phyloP scores from a whole-genome alignment of 2,113 vertebrate species.

The Hemiprocne comata region DNA sequence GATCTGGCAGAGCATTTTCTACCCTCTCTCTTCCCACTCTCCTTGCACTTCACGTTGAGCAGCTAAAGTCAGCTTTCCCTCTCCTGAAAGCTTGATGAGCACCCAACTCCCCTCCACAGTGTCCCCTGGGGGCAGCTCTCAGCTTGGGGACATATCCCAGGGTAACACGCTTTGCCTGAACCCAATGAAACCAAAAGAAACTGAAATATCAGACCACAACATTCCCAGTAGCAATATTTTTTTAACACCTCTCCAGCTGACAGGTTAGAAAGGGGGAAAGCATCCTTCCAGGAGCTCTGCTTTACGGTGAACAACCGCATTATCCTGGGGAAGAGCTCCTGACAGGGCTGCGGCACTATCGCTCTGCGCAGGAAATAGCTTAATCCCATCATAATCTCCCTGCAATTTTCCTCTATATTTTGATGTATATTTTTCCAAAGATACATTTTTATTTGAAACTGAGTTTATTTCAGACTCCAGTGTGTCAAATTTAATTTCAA shows the following conservation, averaged over 20 bases:
- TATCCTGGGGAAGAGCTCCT: conserved; percentile 9
- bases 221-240: not conserved
- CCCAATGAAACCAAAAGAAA: not conserved
- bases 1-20: not conserved
- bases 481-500: conserved; percentile 44
- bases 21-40: not conserved
- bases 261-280: not conserved
- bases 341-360: not conserved
- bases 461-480: conserved; percentile 25
- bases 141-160: not conserved
- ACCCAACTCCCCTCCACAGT: not conserved
- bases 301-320: not conserved
- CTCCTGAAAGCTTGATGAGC: not conserved
- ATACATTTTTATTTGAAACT: conserved; percentile 28
- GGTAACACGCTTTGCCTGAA: fast-evolving
- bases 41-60: not conserved
- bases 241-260: not conserved
- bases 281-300: not conserved
- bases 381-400: conserved; percentile 17
- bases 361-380: not conserved
- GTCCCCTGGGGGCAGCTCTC: not conserved
- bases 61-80: not conserved
- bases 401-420: conserved; percentile 39
- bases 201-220: not conserved
- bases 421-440: conserved; percentile 28